A percentile compares a stretch with the other conserved stretches of the same genome.
Evolutionary conservation across 2,797 vertebrate species (phyloP).

Genomic region (Cyclopterus lumpus): DNA sequence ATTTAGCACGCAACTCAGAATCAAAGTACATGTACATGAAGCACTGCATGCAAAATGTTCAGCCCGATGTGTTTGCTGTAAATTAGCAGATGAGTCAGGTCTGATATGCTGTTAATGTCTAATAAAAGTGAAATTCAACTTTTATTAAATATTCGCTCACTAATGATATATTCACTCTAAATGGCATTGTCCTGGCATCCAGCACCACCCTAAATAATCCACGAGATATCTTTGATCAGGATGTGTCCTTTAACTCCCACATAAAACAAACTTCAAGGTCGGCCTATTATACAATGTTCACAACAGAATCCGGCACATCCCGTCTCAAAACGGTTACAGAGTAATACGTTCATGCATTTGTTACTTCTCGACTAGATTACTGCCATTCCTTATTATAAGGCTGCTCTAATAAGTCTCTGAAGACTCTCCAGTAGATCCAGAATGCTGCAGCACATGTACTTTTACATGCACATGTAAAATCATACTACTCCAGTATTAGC

Average conservation of each 20-base stretch:
- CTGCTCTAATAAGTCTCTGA: no score
- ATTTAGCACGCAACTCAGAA: neutral
- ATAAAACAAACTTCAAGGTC: neutral
- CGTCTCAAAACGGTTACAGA: neutral
- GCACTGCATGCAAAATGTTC: neutral
- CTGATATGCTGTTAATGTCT: neutral
- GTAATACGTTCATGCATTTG: neutral
- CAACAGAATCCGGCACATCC: neutral
- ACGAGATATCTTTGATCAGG: neutral
- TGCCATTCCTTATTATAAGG: neutral
- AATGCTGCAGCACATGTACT: neutral
- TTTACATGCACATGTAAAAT: no score
- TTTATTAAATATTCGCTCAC: conserved; percentile 4
- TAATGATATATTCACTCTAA: neutral
- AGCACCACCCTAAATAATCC: neutral
- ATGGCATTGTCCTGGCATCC: neutral
- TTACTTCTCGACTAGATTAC: neutral
- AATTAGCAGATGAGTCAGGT: neutral
- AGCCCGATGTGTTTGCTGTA: neutral
- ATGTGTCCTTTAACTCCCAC: neutral
- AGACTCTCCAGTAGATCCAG: neutral
- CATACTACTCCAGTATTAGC: neutral
- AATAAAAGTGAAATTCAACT: conserved; percentile 3
- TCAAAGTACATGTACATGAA: neutral
- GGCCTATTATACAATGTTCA: neutral